Evolutionary conservation across 2,888 invertebrate species (phyloP), one percentile per base, ranked within the genome.

Genomic region (Ganaspis brasiliensis): DNA sequence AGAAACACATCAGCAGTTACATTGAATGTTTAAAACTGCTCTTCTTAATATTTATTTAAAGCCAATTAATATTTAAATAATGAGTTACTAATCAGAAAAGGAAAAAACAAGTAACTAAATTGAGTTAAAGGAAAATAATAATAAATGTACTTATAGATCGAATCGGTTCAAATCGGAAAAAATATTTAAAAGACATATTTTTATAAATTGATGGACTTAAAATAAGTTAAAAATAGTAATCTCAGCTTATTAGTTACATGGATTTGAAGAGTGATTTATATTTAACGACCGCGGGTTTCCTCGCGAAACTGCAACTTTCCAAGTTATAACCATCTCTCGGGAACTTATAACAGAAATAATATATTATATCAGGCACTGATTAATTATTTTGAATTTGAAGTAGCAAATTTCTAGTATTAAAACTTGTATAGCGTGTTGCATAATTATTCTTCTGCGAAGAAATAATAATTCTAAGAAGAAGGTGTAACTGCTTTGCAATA

Each of bases 381-480:
- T 61, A 61, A 61, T 61, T 61, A 61, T 61, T 61, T 61, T 61
- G 35, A 61, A 61, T 61, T 61, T 31, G 10, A 61, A 61, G 59
- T 35, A 61, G 59, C 35, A 3, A 61, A 61, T 31, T 24, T 6
- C 59, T 35, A 9, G n/a, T 31, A 61, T 61, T 35, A 61, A 61
- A 61, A 59, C 31, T 59, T 59, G 16, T 16, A 31, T n/a, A n/a
- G 26, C 56, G 21, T 56, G 35, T 59, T 59, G 59, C 35, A 31
- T 31, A 59, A 59, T 59, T 59, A 59, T 59, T 59, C 35, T 59
- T 31, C 35, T 16, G 49, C 0, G 9, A 10, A 31, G 9, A 59
- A 35, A 59, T 59, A 31, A 8, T 16, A 59, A 26, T 26, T 31
- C 26, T 9, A 59, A n/a, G 31, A 35, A 16, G 9, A 59, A 57